Percentiles rank a stretch among this genome's conserved stretches.
Evolutionary conservation across 2,113 vertebrate genomes (phyloP).

Genomic region (Haliaeetus leucogaster): DNA sequence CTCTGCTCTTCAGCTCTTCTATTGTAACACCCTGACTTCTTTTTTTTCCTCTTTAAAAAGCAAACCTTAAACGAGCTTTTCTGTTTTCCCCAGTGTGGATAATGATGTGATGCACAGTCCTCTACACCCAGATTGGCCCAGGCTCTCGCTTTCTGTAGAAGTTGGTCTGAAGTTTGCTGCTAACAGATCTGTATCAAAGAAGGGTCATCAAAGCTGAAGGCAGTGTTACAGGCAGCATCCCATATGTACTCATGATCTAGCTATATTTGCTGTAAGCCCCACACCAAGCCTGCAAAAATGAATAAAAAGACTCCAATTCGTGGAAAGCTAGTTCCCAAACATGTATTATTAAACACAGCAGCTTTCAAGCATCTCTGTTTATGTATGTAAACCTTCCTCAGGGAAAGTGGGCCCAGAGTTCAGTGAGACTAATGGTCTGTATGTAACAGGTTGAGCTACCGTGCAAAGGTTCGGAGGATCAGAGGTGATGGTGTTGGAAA

Average conservation of each 20-base stretch:
- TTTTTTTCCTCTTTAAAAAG: not conserved
- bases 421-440: not conserved
- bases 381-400: not conserved
- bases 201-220: not conserved
- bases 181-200: not conserved
- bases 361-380: not conserved
- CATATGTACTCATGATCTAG: fast-evolving
- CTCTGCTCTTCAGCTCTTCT: not conserved
- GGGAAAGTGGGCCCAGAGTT: not conserved
- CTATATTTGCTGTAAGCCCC: not conserved
- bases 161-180: not conserved
- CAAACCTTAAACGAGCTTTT: not conserved
- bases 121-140: not conserved
- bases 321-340: not conserved
- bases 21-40: not conserved
- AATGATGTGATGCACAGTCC: not conserved
- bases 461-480: not conserved
- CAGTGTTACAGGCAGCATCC: not conserved
- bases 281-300: not conserved
- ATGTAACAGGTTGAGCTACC: not conserved
- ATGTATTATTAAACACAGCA: not conserved
- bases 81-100: not conserved
- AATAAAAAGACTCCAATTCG: not conserved
- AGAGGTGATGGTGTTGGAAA: not conserved
- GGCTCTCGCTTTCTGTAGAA: not conserved